Conservation (phyloP, 2,888 invertebrate genomes). For the Rotaria socialis region DNA sequence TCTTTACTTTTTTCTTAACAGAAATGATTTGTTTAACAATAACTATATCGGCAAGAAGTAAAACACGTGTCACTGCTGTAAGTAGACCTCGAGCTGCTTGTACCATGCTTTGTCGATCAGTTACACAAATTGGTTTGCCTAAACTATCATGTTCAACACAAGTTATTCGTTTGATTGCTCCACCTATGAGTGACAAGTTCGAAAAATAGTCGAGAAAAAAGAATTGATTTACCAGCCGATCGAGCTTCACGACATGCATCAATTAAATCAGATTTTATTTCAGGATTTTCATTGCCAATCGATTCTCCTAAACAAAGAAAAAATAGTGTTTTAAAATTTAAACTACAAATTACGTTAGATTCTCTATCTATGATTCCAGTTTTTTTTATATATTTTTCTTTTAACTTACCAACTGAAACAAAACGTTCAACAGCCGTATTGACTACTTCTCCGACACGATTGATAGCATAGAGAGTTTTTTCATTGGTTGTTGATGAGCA, state of each 20-base stretch:
- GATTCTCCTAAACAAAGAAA: slow-evolving; percentile 68
- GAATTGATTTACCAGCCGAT: slow-evolving; percentile 71
- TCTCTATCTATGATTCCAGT: too few relatives aligned
- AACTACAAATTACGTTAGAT: too few relatives aligned
- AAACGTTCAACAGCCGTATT: slow-evolving; percentile 94
- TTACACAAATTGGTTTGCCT: not conserved
- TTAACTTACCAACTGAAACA: slow-evolving; percentile 73
- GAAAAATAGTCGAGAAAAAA: slow-evolving; percentile 50
- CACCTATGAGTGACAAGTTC: slow-evolving; percentile 65
- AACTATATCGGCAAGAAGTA: slow-evolving; percentile 90
- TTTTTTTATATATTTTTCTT: too few relatives aligned
- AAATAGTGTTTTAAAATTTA: too few relatives aligned
- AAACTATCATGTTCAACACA: slow-evolving; percentile 62
- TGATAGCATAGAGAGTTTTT: slow-evolving; percentile 70
- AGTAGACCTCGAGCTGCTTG: slow-evolving; percentile 85
- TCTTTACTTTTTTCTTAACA: slow-evolving; percentile 82
- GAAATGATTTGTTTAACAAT: slow-evolving; percentile 90
- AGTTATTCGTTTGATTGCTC: slow-evolving; percentile 84
- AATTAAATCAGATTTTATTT: slow-evolving; percentile 94
- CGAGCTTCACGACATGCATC: slow-evolving; percentile 94
- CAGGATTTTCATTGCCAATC: slow-evolving; percentile 94
- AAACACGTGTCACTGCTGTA: slow-evolving; percentile 86
- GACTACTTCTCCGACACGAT: slow-evolving; percentile 88
- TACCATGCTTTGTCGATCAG: slow-evolving; percentile 64
- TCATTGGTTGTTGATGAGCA: slow-evolving; percentile 61